phyloP scores from a whole-genome alignment of 2,888 invertebrate genomes.

The Sarcophaga caerulescens region DNA sequence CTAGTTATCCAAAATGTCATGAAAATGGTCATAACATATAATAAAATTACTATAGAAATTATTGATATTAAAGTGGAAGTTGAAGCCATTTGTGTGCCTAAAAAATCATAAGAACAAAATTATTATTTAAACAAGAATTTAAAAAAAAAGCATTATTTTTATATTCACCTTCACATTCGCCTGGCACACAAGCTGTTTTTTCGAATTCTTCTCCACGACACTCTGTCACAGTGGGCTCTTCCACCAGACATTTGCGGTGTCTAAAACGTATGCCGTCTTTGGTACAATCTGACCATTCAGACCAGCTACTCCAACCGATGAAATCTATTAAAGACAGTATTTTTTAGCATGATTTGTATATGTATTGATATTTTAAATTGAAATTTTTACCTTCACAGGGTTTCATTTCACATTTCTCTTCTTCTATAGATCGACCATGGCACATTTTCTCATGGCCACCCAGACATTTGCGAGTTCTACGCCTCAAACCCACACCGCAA shows the following conservation, averaged over 20 bases:
- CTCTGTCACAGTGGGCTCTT: slow-evolving; percentile 83
- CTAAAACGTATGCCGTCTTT: slow-evolving; percentile 86
- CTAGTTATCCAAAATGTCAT: slow-evolving; percentile 80
- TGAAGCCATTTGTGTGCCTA: slow-evolving; percentile 75
- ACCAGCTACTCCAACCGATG: slow-evolving; percentile 89
- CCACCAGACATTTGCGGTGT: slow-evolving; percentile 85
- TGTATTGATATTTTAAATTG: background rate
- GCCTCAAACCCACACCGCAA: slow-evolving; percentile 87
- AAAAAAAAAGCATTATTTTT: background rate
- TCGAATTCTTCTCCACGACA: slow-evolving; percentile 88
- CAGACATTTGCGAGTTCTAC: slow-evolving; percentile 87
- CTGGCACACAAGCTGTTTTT: slow-evolving; percentile 84
- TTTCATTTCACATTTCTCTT: slow-evolving; percentile 86
- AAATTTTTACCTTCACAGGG: slow-evolving; percentile 84
- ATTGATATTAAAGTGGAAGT: slow-evolving; percentile 74
- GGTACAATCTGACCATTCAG: slow-evolving; percentile 86
- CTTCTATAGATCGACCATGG: slow-evolving; percentile 84
- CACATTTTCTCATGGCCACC: slow-evolving; percentile 82
- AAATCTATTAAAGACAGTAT: slow-evolving; percentile 81
- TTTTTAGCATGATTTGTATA: background rate
- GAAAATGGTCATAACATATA: slow-evolving; percentile 80
- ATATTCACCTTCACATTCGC: slow-evolving; percentile 76
- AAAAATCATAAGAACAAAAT: background rate
- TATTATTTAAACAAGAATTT: background rate
- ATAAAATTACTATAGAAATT: slow-evolving; percentile 82